A percentile compares a stretch with the other conserved stretches of the same genome.
phyloP scores from a whole-genome alignment of 2,888 invertebrate genomes.

The Metalampra italica region DNA sequence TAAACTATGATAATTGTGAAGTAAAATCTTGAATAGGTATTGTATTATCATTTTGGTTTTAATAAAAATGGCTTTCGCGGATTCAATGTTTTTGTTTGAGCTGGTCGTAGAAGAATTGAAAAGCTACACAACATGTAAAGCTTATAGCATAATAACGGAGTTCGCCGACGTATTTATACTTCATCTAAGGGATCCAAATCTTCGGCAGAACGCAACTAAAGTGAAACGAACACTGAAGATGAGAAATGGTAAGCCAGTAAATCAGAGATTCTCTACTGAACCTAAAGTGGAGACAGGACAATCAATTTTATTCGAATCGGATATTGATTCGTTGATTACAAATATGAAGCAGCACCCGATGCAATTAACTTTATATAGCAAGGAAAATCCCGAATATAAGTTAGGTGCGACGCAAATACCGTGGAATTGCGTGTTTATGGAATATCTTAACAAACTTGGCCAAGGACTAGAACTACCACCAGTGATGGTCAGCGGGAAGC shows the following conservation, averaged over 20 bases:
- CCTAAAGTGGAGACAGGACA: slow-evolving; percentile 29
- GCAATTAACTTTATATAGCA: slow-evolving; percentile 44
- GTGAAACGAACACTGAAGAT: slow-evolving; percentile 28
- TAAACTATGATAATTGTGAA: slow-evolving; percentile 7
- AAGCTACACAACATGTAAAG: slow-evolving; percentile 35
- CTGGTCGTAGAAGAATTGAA: slow-evolving; percentile 46
- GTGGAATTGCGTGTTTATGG: slow-evolving; percentile 42
- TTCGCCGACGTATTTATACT: slow-evolving; percentile 55
- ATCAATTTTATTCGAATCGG: not conserved
- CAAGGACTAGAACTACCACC: slow-evolving; percentile 21
- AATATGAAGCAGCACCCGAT: slow-evolving; percentile 52
- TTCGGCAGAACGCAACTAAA: slow-evolving; percentile 16
- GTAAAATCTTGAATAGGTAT: not conserved
- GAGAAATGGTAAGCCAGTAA: slow-evolving; percentile 15
- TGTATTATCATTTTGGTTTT: slow-evolving; percentile 5
- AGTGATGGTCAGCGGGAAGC: slow-evolving; percentile 27
- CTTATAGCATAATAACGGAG: slow-evolving; percentile 41
- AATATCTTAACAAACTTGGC: slow-evolving; percentile 38
- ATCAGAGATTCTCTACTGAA: slow-evolving; percentile 4
- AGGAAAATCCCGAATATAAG: slow-evolving; percentile 26
- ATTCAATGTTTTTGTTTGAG: slow-evolving; percentile 63
- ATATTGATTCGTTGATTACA: slow-evolving; percentile 32
- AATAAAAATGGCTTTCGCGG: slow-evolving; percentile 48
- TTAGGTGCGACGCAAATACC: slow-evolving; percentile 45
- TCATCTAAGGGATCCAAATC: slow-evolving; percentile 39